Percentiles rank a stretch among this genome's conserved stretches.
These are phyloP conservation scores for Sapajus apella DNA, from an alignment of 2,113 vertebrate species.

Conservation along the genomic window DNA sequence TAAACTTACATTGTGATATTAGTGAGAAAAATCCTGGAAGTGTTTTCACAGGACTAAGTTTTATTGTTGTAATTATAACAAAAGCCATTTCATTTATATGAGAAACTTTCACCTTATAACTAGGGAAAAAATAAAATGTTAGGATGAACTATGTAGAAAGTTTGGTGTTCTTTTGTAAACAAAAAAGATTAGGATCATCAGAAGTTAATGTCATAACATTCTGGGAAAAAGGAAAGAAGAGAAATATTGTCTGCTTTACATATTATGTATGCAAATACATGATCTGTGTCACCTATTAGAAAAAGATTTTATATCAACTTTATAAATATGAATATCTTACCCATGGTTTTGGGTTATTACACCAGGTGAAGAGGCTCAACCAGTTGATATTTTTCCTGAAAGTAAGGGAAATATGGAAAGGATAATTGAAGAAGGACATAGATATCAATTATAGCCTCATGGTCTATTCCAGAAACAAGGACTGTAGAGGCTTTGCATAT, in stretches of 20 bases:
- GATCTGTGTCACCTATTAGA: not conserved
- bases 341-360: not conserved
- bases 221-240: not conserved
- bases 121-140: conserved; percentile 18
- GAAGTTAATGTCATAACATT: not conserved
- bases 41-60: not conserved
- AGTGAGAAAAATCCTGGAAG: not conserved
- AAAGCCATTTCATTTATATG: not conserved
- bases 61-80: conserved; percentile 16
- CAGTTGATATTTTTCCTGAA: not conserved
- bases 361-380: not conserved
- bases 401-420: not conserved
- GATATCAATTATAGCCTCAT: not conserved
- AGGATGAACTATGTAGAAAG: not conserved
- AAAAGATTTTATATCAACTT: not conserved
- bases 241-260: not conserved
- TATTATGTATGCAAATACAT: not conserved
- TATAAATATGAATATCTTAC: not conserved
- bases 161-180: not conserved
- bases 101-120: conserved; percentile 33
- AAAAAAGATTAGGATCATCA: not conserved
- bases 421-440: not conserved
- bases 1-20: not conserved
- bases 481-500: not conserved
- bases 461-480: not conserved